Conservation (phyloP, 2,113 vertebrate genomes). For the Thalassoma bifasciatum region DNA sequence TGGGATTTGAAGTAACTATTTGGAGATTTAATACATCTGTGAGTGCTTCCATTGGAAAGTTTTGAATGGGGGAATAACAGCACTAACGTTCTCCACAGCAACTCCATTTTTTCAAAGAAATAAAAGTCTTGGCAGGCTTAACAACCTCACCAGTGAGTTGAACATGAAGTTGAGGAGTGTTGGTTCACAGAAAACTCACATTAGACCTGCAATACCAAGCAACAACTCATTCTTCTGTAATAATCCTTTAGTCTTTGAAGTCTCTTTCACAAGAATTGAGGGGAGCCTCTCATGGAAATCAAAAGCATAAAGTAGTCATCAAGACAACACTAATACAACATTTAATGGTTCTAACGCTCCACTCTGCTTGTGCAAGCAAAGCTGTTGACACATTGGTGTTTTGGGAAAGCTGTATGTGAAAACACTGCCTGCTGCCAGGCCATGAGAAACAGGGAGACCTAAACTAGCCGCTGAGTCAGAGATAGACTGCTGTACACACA, state of each 20-base stretch:
- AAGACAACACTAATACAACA: slow-evolving; percentile 18
- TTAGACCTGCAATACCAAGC: background rate
- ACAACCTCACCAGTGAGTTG: background rate
- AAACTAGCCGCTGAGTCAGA: slow-evolving; percentile 59
- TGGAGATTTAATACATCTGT: too few species aligned
- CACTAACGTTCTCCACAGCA: too few species aligned
- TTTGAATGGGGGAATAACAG: too few species aligned
- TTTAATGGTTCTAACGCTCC: slow-evolving; percentile 43
- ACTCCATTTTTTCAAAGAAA: too few species aligned
- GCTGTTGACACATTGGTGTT: slow-evolving; percentile 72
- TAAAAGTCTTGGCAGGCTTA: too few species aligned
- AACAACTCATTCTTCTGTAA: slow-evolving; percentile 9
- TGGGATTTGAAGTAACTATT: too few species aligned
- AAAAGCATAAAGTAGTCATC: slow-evolving; percentile 24
- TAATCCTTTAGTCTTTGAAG: slow-evolving; percentile 12
- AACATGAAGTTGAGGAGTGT: background rate
- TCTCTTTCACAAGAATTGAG: slow-evolving; percentile 7
- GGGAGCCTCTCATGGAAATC: slow-evolving; percentile 27
- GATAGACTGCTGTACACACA: slow-evolving; percentile 43
- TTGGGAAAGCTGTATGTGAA: slow-evolving; percentile 62
- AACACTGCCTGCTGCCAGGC: slow-evolving; percentile 70
- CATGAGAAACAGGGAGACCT: slow-evolving; percentile 69
- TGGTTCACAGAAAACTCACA: background rate
- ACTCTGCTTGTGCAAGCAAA: slow-evolving; percentile 60
- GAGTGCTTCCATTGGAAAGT: too few species aligned